A percentile compares a stretch with the other conserved stretches of the same genome.
These are phyloP conservation scores for Carcina quercana DNA, from an alignment of 2,888 invertebrate genomes.

Conservation along the genomic window DNA sequence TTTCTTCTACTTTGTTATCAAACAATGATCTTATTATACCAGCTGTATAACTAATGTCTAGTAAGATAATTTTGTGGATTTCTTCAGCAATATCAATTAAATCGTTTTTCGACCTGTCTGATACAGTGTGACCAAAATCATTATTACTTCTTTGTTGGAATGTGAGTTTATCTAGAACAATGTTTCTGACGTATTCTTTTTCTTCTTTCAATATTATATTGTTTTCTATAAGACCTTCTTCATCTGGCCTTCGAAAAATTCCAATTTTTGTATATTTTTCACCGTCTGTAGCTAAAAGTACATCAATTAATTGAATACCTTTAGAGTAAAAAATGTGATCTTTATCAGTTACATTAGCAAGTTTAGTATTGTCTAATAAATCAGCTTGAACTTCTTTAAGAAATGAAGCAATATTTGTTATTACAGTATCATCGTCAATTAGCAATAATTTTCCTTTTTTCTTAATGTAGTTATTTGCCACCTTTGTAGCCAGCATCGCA, in stretches of 20 bases:
- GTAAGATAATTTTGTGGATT: background rate
- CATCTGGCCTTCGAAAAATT: background rate
- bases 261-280: background rate
- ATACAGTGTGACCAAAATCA: background rate
- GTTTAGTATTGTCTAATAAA: background rate
- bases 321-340: background rate
- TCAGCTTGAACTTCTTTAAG: background rate
- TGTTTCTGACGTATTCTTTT: background rate
- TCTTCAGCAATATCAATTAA: background rate
- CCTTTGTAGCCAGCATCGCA: slow-evolving; percentile 1
- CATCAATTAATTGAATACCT: background rate
- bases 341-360: background rate
- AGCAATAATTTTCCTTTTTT: too few relatives aligned
- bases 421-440: background rate
- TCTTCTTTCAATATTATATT: background rate
- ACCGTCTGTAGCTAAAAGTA: background rate
- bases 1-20: background rate
- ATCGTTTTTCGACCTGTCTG: background rate
- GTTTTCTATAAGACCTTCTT: background rate
- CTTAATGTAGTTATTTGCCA: background rate
- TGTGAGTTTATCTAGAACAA: background rate
- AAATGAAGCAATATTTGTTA: background rate
- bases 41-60: background rate
- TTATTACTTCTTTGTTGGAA: background rate
- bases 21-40: background rate